Evolutionary conservation across 2,888 invertebrate species (phyloP), one percentile per base, ranked within the genome.

Genomic region (Fragum fragum): DNA sequence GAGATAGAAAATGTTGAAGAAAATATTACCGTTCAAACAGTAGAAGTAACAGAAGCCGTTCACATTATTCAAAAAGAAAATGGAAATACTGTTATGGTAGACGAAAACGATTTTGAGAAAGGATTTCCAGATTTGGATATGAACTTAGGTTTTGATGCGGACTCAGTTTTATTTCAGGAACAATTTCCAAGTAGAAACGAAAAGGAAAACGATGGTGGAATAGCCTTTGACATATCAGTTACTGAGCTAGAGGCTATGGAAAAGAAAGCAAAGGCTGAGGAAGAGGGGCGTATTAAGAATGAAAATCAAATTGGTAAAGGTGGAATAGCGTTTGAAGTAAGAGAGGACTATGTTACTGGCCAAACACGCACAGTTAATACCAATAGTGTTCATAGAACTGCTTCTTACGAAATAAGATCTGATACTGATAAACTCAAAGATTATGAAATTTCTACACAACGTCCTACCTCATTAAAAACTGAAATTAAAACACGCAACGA

Each of bases 321-420:
- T 14, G 90, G 90, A 2, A 81, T 90, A 70, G 90, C 90, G 16
- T 91, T 88, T 85, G 92, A 91, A 82, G 81, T 90, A 42, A 82
- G 90, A 32, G 92, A 91, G 68, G 90, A 92, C 76, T 71, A 87
- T 29, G 71, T 87, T 7, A 88, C 88, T 16, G 91, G 90, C 39
- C 68, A 73, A 26, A 85, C 87, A 26, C 63, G 85, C 59, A 76
- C 83, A 21, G 84, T 89, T 16, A 86, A 76, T 57, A 77, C 83
- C 57, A 79, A 76, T 53, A 84, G 59, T 75, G 76, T 84, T 68
- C 84, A 86, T 32, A 73, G 81, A 76, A 84, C 84, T 59, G 71
- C 76, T 3, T 86, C 83, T n/a, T 80, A 83, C 73, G 86, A 86
- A 36, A 59, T 79, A n/a, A 55, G 52, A 47, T 32, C 73, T 26